phyloP scores from a whole-genome alignment of 2,888 invertebrate genomes.

The Spatulosminthurus flaviceps region DNA sequence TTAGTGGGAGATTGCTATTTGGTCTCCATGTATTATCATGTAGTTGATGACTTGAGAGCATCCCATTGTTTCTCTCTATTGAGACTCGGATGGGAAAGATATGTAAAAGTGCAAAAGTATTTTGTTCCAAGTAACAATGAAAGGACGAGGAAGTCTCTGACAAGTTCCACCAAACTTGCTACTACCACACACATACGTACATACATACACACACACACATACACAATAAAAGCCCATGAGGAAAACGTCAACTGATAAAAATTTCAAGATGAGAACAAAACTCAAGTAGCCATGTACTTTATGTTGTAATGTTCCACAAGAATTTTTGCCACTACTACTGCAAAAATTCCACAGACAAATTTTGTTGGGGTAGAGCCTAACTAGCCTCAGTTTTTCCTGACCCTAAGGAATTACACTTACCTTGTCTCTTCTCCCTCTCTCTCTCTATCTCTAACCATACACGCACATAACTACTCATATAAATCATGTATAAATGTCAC shows the following conservation, averaged over 20 bases:
- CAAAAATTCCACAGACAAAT: too few species aligned
- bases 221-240: not conserved
- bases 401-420: not conserved
- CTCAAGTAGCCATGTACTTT: too few species aligned
- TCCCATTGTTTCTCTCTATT: conserved; percentile 25
- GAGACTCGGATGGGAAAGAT: not conserved
- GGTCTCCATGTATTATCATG: not conserved
- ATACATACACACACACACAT: too few species aligned
- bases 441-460: too few species aligned
- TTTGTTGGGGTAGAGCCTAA: not conserved
- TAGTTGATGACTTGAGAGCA: not conserved
- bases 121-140: not conserved
- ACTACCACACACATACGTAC: too few species aligned
- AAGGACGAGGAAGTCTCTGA: not conserved
- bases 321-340: too few species aligned
- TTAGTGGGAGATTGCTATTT: too few species aligned
- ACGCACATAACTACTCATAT: too few species aligned
- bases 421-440: too few species aligned
- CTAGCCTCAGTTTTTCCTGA: conserved; percentile 18
- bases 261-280: not conserved
- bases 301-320: not conserved
- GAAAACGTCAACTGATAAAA: conserved; percentile 3
- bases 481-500: too few species aligned
- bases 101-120: not conserved
- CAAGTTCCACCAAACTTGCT: not conserved